Evolutionary conservation across 2,113 vertebrate genomes (phyloP).

Genomic region (Oreochromis aureus): DNA sequence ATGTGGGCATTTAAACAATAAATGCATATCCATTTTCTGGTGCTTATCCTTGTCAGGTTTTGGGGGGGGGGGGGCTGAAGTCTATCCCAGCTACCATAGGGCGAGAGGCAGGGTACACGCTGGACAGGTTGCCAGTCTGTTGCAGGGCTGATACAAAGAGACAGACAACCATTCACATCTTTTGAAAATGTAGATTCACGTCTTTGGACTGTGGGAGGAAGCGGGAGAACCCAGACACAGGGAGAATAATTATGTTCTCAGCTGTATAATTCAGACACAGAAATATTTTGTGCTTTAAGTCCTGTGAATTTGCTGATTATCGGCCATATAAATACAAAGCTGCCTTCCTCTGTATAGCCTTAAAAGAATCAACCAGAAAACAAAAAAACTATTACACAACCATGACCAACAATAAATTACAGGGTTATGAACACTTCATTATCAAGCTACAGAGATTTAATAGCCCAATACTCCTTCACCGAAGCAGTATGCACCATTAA

Average conservation of each 20-base stretch:
- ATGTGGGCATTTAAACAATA: background rate
- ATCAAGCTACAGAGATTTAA: background rate
- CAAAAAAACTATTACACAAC: background rate
- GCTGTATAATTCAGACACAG: background rate
- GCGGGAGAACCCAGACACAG: background rate
- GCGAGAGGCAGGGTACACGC: background rate
- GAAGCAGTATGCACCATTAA: background rate
- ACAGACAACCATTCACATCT: background rate
- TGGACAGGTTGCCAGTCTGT: background rate
- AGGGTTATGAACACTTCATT: background rate
- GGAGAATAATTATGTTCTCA: background rate
- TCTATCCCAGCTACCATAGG: background rate
- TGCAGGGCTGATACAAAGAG: background rate
- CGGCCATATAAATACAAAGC: background rate
- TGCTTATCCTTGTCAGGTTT: background rate
- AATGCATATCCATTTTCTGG: background rate
- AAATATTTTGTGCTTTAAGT: background rate
- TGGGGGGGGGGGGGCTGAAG: background rate
- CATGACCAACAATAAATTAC: background rate
- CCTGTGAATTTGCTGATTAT: background rate
- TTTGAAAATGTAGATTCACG: background rate
- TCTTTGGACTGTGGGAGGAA: background rate
- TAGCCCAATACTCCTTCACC: background rate
- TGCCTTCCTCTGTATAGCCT: background rate
- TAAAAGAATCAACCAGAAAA: background rate